Evolutionary conservation across 1,140 invertebrate species (phyloP).

Genomic region (Metaphire vulgaris): DNA sequence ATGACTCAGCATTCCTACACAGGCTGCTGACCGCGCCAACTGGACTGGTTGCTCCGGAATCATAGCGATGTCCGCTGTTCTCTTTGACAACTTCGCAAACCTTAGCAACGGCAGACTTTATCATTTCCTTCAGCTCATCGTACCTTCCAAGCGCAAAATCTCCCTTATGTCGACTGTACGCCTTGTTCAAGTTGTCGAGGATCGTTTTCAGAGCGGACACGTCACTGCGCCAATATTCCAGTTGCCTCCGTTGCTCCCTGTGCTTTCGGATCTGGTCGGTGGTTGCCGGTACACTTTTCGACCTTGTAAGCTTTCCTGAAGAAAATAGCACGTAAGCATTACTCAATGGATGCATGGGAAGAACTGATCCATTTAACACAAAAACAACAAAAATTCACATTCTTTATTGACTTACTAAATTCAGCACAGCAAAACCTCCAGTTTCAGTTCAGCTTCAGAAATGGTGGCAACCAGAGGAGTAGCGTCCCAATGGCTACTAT

Average conservation of each 20-base stretch:
- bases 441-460: too few relatives aligned
- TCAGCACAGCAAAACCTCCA: too few relatives aligned
- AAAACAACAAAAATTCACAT: too few relatives aligned
- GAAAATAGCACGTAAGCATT: background rate
- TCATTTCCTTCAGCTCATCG: slow-evolving; percentile 55
- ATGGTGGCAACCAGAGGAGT: too few relatives aligned
- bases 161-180: slow-evolving; percentile 18
- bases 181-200: background rate
- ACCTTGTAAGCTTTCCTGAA: background rate
- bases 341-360: too few relatives aligned
- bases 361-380: too few relatives aligned
- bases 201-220: background rate
- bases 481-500: too few relatives aligned
- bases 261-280: slow-evolving; percentile 2
- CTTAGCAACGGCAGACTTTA: slow-evolving; percentile 19
- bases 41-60: background rate
- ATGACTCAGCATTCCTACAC: background rate
- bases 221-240: slow-evolving; percentile 1
- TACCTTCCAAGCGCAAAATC: slow-evolving; percentile 45
- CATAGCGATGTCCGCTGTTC: background rate
- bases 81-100: background rate
- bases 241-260: background rate
- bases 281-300: slow-evolving; percentile 1
- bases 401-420: too few relatives aligned
- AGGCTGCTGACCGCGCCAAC: background rate